These are phyloP conservation scores for Idaea straminata DNA, from an alignment of 2,888 invertebrate species.

Conservation along the genomic window DNA sequence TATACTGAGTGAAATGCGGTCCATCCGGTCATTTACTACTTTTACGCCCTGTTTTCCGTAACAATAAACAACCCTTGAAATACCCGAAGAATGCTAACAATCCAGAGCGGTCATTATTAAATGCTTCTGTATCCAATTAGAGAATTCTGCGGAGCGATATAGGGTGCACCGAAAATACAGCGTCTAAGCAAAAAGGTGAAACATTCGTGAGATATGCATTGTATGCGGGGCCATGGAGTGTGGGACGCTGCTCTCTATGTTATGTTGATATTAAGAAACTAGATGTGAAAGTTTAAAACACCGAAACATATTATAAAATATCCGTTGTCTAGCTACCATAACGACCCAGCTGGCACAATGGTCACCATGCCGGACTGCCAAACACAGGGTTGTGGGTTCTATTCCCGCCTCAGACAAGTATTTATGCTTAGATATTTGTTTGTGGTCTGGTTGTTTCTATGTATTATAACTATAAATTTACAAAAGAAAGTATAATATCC, in stretches of 20 bases:
- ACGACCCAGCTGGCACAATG: too few species aligned
- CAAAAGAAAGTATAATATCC: too few species aligned
- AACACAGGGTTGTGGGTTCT: too few species aligned
- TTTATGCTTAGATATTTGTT: too few species aligned
- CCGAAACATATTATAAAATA: too few species aligned
- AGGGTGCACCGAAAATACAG: conserved; percentile 18
- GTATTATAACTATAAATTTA: too few species aligned
- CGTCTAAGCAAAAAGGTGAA: conserved; percentile 36
- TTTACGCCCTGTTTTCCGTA: neutral
- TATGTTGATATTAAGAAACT: neutral
- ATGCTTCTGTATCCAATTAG: conserved; percentile 15
- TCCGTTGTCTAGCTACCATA: too few species aligned
- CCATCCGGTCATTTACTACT: too few species aligned
- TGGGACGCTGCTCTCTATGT: conserved; percentile 43
- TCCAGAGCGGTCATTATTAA: conserved; percentile 8
- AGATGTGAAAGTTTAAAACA: neutral
- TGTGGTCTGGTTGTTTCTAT: too few species aligned
- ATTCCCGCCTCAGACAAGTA: too few species aligned
- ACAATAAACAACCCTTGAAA: neutral
- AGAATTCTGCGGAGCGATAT: conserved; percentile 10
- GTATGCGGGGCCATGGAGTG: conserved; percentile 41
- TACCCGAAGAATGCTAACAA: neutral
- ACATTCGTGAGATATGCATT: conserved; percentile 45
- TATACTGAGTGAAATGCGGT: too few species aligned
- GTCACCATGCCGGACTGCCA: too few species aligned